Conservation (phyloP, 2,797 vertebrate species). For the Chromobotia macracanthus region DNA sequence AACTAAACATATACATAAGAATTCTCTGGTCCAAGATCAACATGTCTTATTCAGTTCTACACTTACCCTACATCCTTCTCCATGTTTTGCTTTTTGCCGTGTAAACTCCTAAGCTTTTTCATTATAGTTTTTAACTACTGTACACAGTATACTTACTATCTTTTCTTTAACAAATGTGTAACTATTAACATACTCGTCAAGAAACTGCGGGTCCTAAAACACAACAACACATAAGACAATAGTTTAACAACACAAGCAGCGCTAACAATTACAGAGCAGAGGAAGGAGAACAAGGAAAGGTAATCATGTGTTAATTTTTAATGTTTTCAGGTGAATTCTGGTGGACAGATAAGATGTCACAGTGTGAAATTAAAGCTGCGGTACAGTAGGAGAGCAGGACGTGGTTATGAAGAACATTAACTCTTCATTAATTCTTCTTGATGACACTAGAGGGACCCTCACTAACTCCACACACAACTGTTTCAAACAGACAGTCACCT, state of each 20-base stretch:
- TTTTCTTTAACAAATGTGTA: too few relatives aligned
- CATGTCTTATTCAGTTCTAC: too few relatives aligned
- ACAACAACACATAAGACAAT: slow-evolving; percentile 1
- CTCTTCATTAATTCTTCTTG: slow-evolving; percentile 3
- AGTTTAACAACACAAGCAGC: slow-evolving; percentile 16
- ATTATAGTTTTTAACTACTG: background rate
- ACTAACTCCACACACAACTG: too few relatives aligned
- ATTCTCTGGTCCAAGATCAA: slow-evolving; percentile 7
- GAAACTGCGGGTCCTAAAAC: slow-evolving; percentile 10
- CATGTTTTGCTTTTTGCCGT: too few relatives aligned
- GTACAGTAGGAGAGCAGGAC: background rate
- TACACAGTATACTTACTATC: background rate
- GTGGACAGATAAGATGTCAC: background rate
- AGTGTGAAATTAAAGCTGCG: background rate
- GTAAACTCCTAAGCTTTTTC: too few relatives aligned
- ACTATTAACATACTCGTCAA: too few relatives aligned
- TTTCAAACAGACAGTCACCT: background rate
- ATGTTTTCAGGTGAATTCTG: background rate
- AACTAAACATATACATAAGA: too few relatives aligned
- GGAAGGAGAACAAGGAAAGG: background rate
- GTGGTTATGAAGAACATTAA: background rate
- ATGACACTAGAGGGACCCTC: slow-evolving; percentile 43
- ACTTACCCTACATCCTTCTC: too few relatives aligned
- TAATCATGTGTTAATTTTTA: too few relatives aligned
- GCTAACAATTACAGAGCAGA: slow-evolving; percentile 1